Evolutionary conservation across 30 jellyfish, hydroid and myxozoan species (phyloP).

Genomic region (Phacellophora camtschatica): DNA sequence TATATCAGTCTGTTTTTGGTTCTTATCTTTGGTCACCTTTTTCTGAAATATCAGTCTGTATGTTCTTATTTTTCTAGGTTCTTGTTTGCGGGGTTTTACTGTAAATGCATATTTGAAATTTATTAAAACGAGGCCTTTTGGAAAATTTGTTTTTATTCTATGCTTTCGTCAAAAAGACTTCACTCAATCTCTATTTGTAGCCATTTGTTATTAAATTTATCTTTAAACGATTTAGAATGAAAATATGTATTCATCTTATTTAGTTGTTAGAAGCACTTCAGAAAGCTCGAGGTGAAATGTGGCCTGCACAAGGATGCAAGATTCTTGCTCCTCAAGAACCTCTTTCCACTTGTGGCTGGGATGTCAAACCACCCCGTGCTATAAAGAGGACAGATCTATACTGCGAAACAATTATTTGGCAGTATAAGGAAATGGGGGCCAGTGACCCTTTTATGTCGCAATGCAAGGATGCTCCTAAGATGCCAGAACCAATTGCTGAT

Average conservation of each 20-base stretch:
- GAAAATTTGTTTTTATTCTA: too few relatives aligned
- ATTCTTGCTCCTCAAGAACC: conserved; percentile 68
- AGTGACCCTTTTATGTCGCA: conserved; percentile 64
- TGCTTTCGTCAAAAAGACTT: too few relatives aligned
- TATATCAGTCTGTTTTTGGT: too few relatives aligned
- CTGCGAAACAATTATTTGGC: conserved; percentile 76
- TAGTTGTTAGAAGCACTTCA: conserved; percentile 43
- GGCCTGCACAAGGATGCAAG: conserved; percentile 58
- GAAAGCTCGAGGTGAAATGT: conserved; percentile 55
- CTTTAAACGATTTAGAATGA: too few relatives aligned
- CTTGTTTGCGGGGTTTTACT: too few relatives aligned
- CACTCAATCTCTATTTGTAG: too few relatives aligned
- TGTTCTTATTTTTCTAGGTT: too few relatives aligned
- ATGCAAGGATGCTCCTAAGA: conserved; percentile 61
- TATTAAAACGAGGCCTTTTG: too few relatives aligned
- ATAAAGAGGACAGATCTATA: conserved; percentile 54
- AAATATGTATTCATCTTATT: neutral
- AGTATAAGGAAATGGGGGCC: conserved; percentile 75
- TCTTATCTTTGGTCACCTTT: too few relatives aligned
- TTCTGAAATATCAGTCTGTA: too few relatives aligned
- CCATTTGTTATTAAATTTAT: too few relatives aligned
- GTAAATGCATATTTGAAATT: too few relatives aligned
- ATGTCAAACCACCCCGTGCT: conserved; percentile 59
- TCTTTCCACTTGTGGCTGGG: conserved; percentile 60
- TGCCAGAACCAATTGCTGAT: neutral